These are phyloP conservation scores for Microtus montanus DNA, from an alignment of 2,113 vertebrate species.

Conservation along the genomic window DNA sequence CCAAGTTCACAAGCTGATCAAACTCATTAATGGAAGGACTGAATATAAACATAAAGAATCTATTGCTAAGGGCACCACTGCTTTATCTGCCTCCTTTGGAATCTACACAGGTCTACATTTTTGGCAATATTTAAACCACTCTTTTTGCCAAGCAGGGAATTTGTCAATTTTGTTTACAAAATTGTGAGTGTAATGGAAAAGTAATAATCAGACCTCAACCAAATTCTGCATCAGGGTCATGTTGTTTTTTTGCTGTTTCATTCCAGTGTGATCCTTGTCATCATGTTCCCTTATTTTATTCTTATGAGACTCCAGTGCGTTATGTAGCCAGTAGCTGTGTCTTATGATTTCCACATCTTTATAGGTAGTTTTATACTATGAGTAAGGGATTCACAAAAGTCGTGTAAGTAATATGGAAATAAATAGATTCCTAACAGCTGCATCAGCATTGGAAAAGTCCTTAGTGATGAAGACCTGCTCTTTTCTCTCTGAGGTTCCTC, in stretches of 20 bases:
- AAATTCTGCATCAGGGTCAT: not conserved
- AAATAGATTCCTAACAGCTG: not conserved
- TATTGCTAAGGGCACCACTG: not conserved
- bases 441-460: not conserved
- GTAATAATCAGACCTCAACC: not conserved
- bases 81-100: not conserved
- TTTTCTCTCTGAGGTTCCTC: not conserved
- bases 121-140: not conserved
- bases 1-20: not conserved
- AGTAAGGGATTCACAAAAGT: not conserved
- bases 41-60: not conserved
- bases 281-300: not conserved
- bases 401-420: not conserved
- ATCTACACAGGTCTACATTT: not conserved
- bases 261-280: rapidly evolving
- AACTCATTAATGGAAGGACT: not conserved
- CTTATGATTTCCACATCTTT: not conserved
- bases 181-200: not conserved
- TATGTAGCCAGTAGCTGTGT: not conserved
- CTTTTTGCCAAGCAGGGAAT: not conserved
- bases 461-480: not conserved
- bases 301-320: not conserved
- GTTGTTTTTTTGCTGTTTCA: not conserved
- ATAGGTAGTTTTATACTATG: not conserved
- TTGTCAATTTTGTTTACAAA: not conserved